phyloP scores from a whole-genome alignment of 2,113 vertebrate genomes.

The Tyto alba region DNA sequence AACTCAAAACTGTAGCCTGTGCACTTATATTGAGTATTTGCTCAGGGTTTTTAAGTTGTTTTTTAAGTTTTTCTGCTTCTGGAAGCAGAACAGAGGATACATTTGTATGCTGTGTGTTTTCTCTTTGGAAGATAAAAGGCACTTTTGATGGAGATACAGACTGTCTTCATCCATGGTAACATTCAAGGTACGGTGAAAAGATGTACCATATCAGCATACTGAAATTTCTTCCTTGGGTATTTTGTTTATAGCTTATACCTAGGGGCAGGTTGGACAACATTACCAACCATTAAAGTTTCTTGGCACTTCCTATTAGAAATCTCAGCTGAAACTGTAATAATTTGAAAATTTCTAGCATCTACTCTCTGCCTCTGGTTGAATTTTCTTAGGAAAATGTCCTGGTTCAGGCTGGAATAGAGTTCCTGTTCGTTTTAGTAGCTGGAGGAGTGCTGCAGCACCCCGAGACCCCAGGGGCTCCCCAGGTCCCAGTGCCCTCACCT shows the following conservation, averaged over 20 bases:
- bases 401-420: too few relatives aligned
- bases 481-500: too few relatives aligned
- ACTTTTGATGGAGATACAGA: neutral
- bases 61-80: neutral
- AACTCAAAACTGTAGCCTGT: neutral
- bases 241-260: neutral
- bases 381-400: neutral
- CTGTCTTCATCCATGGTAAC: neutral
- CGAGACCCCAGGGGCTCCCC: too few relatives aligned
- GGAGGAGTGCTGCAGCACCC: too few relatives aligned
- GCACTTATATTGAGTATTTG: neutral
- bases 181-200: neutral
- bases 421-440: too few relatives aligned
- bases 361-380: neutral
- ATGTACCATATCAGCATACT: neutral
- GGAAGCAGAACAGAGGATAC: neutral
- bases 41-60: neutral
- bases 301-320: neutral
- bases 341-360: neutral
- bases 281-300: neutral
- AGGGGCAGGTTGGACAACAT: neutral
- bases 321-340: neutral
- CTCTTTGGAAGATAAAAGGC: conserved; percentile 21
- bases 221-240: neutral
- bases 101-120: neutral